phyloP scores from a whole-genome alignment of 2,888 invertebrate genomes.

The Nowickia ferox region DNA sequence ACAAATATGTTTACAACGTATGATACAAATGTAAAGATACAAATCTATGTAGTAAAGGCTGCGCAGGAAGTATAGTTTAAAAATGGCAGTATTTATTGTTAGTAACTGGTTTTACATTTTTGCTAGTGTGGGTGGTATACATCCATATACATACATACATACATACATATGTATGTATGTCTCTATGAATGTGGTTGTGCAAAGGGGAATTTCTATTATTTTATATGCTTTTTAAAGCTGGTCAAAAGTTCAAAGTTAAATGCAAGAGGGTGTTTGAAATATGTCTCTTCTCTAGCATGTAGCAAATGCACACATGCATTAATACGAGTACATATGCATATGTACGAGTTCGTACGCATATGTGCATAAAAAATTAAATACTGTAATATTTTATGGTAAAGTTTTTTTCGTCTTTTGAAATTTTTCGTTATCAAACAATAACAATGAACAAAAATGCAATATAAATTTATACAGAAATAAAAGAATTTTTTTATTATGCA shows the following conservation, averaged over 20 bases:
- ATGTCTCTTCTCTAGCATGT: conserved; percentile 5
- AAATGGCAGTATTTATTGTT: conserved; percentile 21
- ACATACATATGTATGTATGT: neutral
- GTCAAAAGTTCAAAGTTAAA: conserved; percentile 64
- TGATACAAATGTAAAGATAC: conserved; percentile 7
- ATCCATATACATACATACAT: neutral
- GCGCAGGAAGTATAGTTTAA: conserved; percentile 38
- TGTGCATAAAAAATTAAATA: conserved; percentile 21
- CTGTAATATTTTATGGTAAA: conserved; percentile 41
- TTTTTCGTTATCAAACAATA: conserved; percentile 8
- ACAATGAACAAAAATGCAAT: conserved; percentile 18
- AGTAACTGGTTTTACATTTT: neutral
- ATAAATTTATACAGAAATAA: conserved; percentile 41
- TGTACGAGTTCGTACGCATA: neutral
- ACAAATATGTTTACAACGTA: conserved; percentile 13
- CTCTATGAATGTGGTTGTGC: neutral
- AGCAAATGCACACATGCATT: conserved; percentile 21
- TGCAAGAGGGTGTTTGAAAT: conserved; percentile 46
- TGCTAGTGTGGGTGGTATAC: neutral
- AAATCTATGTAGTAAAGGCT: neutral
- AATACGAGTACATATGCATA: neutral
- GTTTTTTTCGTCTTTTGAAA: neutral
- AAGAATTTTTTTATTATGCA: conserved; percentile 43
- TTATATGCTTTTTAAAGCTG: conserved; percentile 22
- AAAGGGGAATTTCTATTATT: neutral